Conservation (phyloP, 1,140 invertebrate species). For the Helicorthomorpha holstii region DNA sequence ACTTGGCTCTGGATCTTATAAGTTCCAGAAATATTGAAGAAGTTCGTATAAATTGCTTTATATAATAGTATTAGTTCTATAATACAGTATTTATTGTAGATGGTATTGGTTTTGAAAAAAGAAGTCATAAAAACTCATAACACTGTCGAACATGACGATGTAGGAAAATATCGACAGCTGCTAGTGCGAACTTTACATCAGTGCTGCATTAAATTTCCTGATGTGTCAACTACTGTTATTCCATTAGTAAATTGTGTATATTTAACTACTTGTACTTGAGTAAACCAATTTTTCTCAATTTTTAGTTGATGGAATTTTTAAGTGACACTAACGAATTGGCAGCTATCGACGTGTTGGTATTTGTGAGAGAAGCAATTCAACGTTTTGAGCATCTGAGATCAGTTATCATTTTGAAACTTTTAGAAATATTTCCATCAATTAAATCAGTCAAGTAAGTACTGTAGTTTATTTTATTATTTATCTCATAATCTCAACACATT, state of each 20-base stretch:
- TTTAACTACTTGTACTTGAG: background rate
- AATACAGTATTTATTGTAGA: constrained; percentile 23
- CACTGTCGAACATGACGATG: constrained; percentile 78
- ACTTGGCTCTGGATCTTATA: constrained; percentile 74
- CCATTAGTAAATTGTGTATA: constrained; percentile 43
- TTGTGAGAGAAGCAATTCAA: constrained; percentile 87
- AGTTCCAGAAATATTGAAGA: constrained; percentile 88
- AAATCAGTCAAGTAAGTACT: constrained; percentile 31
- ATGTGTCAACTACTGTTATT: constrained; percentile 83
- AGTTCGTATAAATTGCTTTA: constrained; percentile 24
- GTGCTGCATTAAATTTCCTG: constrained; percentile 94
- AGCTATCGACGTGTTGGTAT: constrained; percentile 83
- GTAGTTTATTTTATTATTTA: constrained; percentile 7
- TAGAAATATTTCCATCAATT: constrained; percentile 22
- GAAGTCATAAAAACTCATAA: constrained; percentile 83
- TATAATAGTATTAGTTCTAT: constrained; percentile 5
- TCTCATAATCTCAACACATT: constrained; percentile 1
- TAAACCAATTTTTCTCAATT: background rate
- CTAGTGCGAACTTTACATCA: constrained; percentile 87
- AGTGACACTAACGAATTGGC: constrained; percentile 86
- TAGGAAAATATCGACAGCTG: constrained; percentile 87
- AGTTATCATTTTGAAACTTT: constrained; percentile 45
- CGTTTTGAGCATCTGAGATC: constrained; percentile 65
- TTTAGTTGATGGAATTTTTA: constrained; percentile 76
- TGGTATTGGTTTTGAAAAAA: constrained; percentile 86